Evolutionary conservation across 2,113 vertebrate genomes (phyloP).

Genomic region (Bucco capensis): DNA sequence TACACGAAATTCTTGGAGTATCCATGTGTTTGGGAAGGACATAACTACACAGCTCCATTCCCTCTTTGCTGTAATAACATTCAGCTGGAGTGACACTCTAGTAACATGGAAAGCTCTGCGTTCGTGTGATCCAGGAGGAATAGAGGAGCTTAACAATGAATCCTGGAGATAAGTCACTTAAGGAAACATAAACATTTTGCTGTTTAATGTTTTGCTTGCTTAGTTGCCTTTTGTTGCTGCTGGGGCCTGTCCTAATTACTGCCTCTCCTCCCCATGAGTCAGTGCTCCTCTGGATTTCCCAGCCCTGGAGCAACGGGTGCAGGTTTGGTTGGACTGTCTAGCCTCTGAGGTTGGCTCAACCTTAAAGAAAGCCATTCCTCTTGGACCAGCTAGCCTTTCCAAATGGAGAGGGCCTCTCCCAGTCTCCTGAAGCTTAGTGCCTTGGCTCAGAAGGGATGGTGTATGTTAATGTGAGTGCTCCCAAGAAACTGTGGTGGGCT

Average conservation of each 20-base stretch:
- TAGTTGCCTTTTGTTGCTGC: constrained; percentile 19
- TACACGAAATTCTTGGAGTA: background rate
- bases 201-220: constrained; percentile 25
- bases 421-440: background rate
- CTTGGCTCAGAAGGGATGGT: background rate
- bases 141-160: background rate
- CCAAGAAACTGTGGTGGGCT: background rate
- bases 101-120: background rate
- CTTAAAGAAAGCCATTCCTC: constrained; percentile 29
- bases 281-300: constrained; percentile 35
- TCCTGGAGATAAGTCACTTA: constrained; percentile 34
- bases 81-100: background rate
- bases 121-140: background rate
- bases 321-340: constrained; percentile 38
- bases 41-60: too few species aligned
- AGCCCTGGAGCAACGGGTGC: background rate
- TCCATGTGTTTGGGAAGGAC: background rate
- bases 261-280: constrained; percentile 39
- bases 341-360: constrained; percentile 48
- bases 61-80: too few species aligned
- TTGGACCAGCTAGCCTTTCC: constrained; percentile 25
- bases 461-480: background rate
- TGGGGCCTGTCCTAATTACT: constrained; percentile 26
- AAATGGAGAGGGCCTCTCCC: constrained; percentile 26
- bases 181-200: constrained; percentile 16